Percentiles rank a stretch among this genome's conserved stretches.
These are phyloP conservation scores for Drosophila sturtevanti DNA, from an alignment of 1,140 invertebrate species.

Conservation along the genomic window DNA sequence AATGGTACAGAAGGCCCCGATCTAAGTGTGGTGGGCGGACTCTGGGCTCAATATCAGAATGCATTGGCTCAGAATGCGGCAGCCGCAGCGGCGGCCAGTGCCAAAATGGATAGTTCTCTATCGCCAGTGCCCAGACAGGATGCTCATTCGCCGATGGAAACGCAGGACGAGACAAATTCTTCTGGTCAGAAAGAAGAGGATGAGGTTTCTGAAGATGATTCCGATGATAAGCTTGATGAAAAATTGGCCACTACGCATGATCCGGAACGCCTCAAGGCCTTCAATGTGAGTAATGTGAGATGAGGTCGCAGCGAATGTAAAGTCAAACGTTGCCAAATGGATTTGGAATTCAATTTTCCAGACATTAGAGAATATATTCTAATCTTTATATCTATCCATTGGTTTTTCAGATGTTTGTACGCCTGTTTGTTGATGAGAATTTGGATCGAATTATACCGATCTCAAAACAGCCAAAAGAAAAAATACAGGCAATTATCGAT, in stretches of 20 bases:
- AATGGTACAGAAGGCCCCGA: slow-evolving; percentile 81
- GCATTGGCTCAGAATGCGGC: slow-evolving; percentile 78
- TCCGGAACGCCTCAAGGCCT: slow-evolving; percentile 97
- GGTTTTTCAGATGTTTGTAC: slow-evolving; percentile 95
- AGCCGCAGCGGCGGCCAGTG: slow-evolving; percentile 62
- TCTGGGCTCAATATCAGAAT: slow-evolving; percentile 90
- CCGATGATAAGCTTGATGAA: slow-evolving; percentile 93
- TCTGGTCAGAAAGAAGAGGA: slow-evolving; percentile 97
- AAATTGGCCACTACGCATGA: slow-evolving; percentile 91
- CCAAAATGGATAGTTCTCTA: slow-evolving; percentile 72
- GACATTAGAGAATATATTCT: not conserved
- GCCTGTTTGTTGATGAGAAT: slow-evolving; percentile 98
- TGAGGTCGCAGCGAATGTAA: slow-evolving; percentile 61
- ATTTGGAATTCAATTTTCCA: slow-evolving; percentile 22
- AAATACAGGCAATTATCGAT: slow-evolving; percentile 98
- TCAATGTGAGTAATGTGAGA: slow-evolving; percentile 91
- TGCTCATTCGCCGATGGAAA: slow-evolving; percentile 84
- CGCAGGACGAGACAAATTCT: slow-evolving; percentile 94
- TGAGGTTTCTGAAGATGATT: slow-evolving; percentile 94
- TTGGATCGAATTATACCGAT: slow-evolving; percentile 97
- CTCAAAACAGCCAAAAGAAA: slow-evolving; percentile 98
- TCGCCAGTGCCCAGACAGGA: slow-evolving; percentile 77
- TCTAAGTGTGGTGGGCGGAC: slow-evolving; percentile 86
- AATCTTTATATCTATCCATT: slow-evolving; percentile 15
- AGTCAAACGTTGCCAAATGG: slow-evolving; percentile 72